Conservation (phyloP, 2,888 invertebrate genomes). For the Subacronicta megacephala region DNA sequence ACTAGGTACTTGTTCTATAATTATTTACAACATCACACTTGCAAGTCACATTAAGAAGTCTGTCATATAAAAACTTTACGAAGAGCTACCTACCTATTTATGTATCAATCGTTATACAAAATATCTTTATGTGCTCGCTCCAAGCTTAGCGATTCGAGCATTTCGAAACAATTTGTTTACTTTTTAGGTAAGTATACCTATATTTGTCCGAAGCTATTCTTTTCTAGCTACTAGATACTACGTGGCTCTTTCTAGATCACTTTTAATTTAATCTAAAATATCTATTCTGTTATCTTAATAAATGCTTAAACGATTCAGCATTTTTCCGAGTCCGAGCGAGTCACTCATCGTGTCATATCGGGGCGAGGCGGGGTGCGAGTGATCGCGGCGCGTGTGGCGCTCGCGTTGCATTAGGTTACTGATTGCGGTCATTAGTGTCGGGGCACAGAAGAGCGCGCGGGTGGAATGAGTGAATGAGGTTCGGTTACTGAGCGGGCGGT, state of each 20-base stretch:
- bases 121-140: constrained; percentile 83
- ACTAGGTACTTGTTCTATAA: constrained; percentile 67
- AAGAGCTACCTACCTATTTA: constrained; percentile 80
- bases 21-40: constrained; percentile 88
- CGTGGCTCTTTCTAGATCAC: constrained; percentile 73
- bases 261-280: constrained; percentile 73
- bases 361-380: constrained; percentile 54
- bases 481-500: constrained; percentile 77
- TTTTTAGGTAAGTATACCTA: constrained; percentile 59
- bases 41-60: constrained; percentile 86
- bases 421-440: constrained; percentile 54
- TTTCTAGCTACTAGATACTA: constrained; percentile 81
- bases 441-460: constrained; percentile 47
- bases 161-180: constrained; percentile 67
- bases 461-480: constrained; percentile 69
- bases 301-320: constrained; percentile 81
- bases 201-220: constrained; percentile 70
- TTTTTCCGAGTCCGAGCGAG: constrained; percentile 68
- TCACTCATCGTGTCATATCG: constrained; percentile 47
- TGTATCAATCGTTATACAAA: constrained; percentile 87
- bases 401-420: constrained; percentile 39
- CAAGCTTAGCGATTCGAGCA: constrained; percentile 77
- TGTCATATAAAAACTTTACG: constrained; percentile 86
- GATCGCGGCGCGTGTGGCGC: constrained; percentile 44
- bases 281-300: constrained; percentile 77